Base-by-base conservation (phyloP, 2,113 vertebrate species). In the Carettochelys insculpta region DNA sequence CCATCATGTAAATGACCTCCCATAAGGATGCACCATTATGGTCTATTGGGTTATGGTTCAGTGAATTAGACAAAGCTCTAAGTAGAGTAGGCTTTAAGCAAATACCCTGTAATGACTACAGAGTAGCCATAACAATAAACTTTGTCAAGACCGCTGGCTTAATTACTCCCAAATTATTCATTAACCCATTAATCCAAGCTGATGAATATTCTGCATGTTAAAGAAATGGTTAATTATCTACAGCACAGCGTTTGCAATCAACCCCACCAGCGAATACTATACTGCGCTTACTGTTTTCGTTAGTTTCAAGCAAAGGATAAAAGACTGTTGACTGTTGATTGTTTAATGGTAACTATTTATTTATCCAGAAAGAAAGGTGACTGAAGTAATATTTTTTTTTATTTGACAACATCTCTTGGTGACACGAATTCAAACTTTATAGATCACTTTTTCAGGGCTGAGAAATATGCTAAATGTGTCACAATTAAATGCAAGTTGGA, bases 41-140 rank as follows among this genome's bases (percentile, higher is more conserved):
- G 77, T 79, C 78, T 71, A 76, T 5, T 88, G 65, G 82, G 86
- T 95, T 85, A 61, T 85, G 75, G 73, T 91, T 51, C 50, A 80
- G 73, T 53, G 80, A 96, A 95, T 93, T 78, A 91, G 61, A 87
- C 89, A 90, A 90, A 88, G 94, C 58, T 86, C 43, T 80, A 58
- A 65, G 77, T 83, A 90, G 91, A 95, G 77, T 14, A 93, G 80
- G 79, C 53, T 88, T 89, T 77, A 77, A 92, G 8, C 20, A 83
- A 85, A 76, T 9, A 90, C 68, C 22, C 92, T 94, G 48, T 38
- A 75, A 51, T 47, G 73, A 90, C 78, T 78, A 31, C 52, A 75
- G 82, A 97, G 92, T 87, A 96, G 84, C 76, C 88, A 51, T 75
- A 88, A 54, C 10, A 83, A 71, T 81, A 93, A 94, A 95, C 29